Base-by-base conservation (phyloP, 2,888 invertebrate species). In the Pachliopta kotzebuea region DNA sequence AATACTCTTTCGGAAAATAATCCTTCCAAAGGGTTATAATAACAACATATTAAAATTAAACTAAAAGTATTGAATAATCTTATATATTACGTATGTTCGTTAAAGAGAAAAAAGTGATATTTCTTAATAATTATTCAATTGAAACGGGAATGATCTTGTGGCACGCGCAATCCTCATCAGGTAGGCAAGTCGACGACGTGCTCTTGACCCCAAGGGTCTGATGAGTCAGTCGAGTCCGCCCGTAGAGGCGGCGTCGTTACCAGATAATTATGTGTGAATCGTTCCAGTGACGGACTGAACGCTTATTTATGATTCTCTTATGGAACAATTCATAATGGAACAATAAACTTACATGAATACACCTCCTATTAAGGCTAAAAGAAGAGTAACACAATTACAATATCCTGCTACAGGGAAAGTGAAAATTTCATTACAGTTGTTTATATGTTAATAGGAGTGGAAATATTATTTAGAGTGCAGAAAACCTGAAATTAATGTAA, bases 181-280 rank as follows among this genome's bases (percentile, higher is more conserved):
- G 81, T 79, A 85, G 84, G 81, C 83, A 75, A 56, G 75, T 67
- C 76, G 78, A 73, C 73, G 68, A 64, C 63, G 84, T 86, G 90
- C 83, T 88, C 89, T 90, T 90, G 90, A 90, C 89, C 90, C 79
- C 85, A 75, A 77, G 71, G 70, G 72, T 70, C 70, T 77, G 77
- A 75, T 86, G 86, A 90, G 74, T 88, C 89, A 89, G 70, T 76
- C 76, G 68, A 69, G 65, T 49, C 31, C 29, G 65, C 63, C 58
- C 59, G 54, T 26, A 59, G 45, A 69, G 68, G 71, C 68, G 71
- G 71, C 71, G 71, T 71, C 72, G 74, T 70, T 69, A 60, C 37
- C 60, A 55, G 64, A 74, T 72, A 74, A 73, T 74, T 68, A 70
- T 72, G 73, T 75, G 75, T 70, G 72, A 72, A 68, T 63, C 63